Base-by-base conservation (phyloP, 1,140 invertebrate species). In the Aphaenogaster ashmeadi region DNA sequence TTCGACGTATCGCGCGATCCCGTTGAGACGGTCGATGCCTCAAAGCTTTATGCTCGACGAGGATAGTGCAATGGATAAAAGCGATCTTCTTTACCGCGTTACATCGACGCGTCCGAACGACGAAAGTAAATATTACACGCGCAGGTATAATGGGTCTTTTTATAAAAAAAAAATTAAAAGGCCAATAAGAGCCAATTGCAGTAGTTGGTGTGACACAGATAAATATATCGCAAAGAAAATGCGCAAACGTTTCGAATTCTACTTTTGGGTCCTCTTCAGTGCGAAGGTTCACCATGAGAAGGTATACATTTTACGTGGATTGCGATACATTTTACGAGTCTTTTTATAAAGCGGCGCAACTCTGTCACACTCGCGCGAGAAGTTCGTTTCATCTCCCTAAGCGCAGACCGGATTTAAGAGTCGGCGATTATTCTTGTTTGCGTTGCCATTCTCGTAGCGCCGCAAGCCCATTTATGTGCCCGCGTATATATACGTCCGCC, bases 381-480 rank as follows among this genome's bases (percentile, higher is more conserved):
- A 60, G 44, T 27, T 64, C 58, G 2, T 64, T 50, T 47, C 47
- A 38, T 27, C 11, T 52, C n/a, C 33, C 11, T 52, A 18, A 36
- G 15, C 2, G 9, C 36, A 18, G 9, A 2, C 11, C 27, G 77
- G 60, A 80, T 80, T 67, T 67, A 38, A 67, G 77, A 67, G 33
- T 41, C 18, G 15, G 33, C 77, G 52, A 80, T 80, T 80, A 80
- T 38, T 80, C 15, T 38, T 67, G 60, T 67, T 67, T 80, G 62
- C 77, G 15, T 41, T 38, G 44, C 18, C n/a, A 50, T 38, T n/a
- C 47, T 41, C 60, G 13, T 41, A 33, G 2, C 33, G 13, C 21
- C 33, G 33, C 67, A 67, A 67, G 27, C 13, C 13, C n/a, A 79
- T 50, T 64, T 52, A 6, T 41, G n/a, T 56, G n/a, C 11, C 7